Evolutionary conservation across 2,888 invertebrate genomes (phyloP), one percentile per base, ranked within the genome.

Genomic region (Labia minor): DNA sequence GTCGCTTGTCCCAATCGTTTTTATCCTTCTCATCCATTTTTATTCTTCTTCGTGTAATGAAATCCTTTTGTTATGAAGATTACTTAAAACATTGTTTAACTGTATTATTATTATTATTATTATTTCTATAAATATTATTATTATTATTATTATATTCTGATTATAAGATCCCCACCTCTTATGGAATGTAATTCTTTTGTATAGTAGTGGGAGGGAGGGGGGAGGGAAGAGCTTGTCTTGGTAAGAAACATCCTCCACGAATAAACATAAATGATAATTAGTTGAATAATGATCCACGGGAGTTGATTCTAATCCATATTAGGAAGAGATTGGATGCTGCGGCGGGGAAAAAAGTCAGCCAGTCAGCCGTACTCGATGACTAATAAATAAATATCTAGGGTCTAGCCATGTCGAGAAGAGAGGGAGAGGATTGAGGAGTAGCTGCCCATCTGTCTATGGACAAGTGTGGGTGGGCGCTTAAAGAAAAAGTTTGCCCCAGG

Each of bases 261-360:
- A 49, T 49, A 49, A 49, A 49, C 49, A 49, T 49, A 49, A 49
- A 49, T 49, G 49, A 49, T 49, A 49, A 49, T 49, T 49, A 49
- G 49, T 49, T 49, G 49, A 49, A 49, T 49, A 49, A 49, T 49
- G 49, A 49, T 49, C 49, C 49, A 8, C 49, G 49, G 49, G 49
- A 49, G 49, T 49, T 49, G 49, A 49, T 49, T 49, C 49, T 49
- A 49, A 4, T 49, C 49, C 49, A 49, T 49, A 49, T 49, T 49
- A 49, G 49, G 49, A 49, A 49, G n/a, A 16, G 49, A 33, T 14
- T 16, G 49, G 26, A n/a, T 49, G 49, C 49, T 49, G 14, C 14
- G 49, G 49, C 14, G 49, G 49, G 49, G 33, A 11, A 11, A 33
- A 6, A 33, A n/a, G n/a, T n/a, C n/a, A n/a, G 26, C 26, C 26